These are phyloP conservation scores for Zapornia atra DNA, from an alignment of 2,113 vertebrate species.

Conservation along the genomic window DNA sequence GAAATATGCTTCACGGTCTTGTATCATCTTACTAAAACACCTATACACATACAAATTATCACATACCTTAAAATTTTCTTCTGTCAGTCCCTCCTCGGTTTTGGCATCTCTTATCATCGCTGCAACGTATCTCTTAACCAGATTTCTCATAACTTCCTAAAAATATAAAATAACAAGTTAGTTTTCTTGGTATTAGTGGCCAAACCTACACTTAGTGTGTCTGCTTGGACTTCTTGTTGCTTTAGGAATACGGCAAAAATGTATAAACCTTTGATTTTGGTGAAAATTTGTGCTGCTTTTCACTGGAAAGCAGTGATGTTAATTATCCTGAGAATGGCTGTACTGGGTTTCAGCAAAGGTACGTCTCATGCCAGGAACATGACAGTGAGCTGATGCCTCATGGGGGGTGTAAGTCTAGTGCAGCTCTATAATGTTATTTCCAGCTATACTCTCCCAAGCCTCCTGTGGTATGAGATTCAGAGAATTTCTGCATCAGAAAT, in stretches of 20 bases:
- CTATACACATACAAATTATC: not conserved
- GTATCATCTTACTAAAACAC: not conserved
- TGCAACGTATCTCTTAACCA: slow-evolving; percentile 95
- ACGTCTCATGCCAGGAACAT: not conserved
- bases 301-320: not conserved
- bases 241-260: not conserved
- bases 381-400: not conserved
- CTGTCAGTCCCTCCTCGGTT: slow-evolving; percentile 92
- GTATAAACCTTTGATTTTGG: not conserved
- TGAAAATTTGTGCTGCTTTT: not conserved
- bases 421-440: not conserved
- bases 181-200: not conserved
- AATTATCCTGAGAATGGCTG: not conserved
- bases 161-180: slow-evolving; percentile 21
- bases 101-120: slow-evolving; percentile 98
- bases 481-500: not conserved
- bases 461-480: not conserved
- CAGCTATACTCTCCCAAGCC: not conserved
- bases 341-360: not conserved
- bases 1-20: not conserved
- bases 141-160: slow-evolving; percentile 93
- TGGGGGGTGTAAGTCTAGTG: not conserved
- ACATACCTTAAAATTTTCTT: slow-evolving; percentile 97
- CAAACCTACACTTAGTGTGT: not conserved
- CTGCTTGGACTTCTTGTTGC: not conserved